Evolutionary conservation across 2,113 vertebrate species (phyloP).

Genomic region (Ursus arctos): DNA sequence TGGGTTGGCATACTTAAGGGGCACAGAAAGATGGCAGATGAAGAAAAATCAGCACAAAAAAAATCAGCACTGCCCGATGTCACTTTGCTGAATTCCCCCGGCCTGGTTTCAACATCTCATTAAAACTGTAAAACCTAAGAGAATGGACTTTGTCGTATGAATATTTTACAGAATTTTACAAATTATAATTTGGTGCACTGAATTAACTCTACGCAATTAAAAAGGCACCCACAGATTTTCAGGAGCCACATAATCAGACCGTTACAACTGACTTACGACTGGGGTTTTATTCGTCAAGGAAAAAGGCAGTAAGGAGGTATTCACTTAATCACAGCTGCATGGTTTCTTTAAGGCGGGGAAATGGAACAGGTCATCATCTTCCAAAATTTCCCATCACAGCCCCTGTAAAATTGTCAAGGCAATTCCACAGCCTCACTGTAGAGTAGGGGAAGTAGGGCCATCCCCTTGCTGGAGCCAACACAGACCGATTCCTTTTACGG

Average conservation of each 20-base stretch:
- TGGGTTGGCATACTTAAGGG: background rate
- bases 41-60: background rate
- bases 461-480: background rate
- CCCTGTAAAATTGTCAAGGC: background rate
- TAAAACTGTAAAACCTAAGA: background rate
- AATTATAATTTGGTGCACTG: background rate
- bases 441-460: rapidly evolving
- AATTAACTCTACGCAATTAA: background rate
- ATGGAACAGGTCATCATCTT: background rate
- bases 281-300: background rate
- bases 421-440: background rate
- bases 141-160: background rate
- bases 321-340: background rate
- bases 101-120: background rate
- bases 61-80: background rate
- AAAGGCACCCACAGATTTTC: background rate
- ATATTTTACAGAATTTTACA: background rate
- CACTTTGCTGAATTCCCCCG: background rate
- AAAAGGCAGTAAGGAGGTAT: background rate
- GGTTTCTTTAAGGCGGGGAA: background rate
- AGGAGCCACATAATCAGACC: background rate
- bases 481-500: rapidly evolving
- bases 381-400: background rate
- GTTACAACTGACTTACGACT: rapidly evolving
- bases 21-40: rapidly evolving